Evolutionary conservation across 2,113 vertebrate species (phyloP).

Genomic region (Chaetops frenatus): DNA sequence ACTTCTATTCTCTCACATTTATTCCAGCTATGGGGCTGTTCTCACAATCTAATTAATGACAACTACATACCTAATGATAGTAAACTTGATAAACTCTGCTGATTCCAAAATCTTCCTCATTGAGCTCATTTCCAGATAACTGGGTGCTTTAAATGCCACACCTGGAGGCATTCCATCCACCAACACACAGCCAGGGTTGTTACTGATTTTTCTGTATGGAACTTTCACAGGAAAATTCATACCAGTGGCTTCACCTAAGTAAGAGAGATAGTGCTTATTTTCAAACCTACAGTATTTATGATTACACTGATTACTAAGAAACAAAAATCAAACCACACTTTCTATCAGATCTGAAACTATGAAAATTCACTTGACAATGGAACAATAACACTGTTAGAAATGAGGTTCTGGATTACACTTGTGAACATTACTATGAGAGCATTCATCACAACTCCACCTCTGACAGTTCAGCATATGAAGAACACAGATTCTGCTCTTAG

Average conservation of each 20-base stretch:
- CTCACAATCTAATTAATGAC: neutral
- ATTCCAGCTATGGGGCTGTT: neutral
- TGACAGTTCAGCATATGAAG: neutral
- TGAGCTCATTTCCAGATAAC: conserved; percentile 77
- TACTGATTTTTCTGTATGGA: conserved; percentile 78
- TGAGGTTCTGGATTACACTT: neutral
- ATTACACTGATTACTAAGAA: neutral
- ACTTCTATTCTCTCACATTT: neutral
- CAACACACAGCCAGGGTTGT: conserved; percentile 77
- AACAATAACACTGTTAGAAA: neutral
- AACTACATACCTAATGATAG: conserved; percentile 67
- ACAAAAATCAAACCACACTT: neutral
- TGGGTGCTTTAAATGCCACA: conserved; percentile 77
- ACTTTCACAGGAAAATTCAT: conserved; percentile 79
- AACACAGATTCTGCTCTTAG: neutral
- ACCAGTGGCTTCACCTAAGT: conserved; percentile 76
- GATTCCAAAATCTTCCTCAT: conserved; percentile 79
- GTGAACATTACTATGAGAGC: neutral
- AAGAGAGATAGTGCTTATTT: neutral
- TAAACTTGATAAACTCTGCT: conserved; percentile 76
- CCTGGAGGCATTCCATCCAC: conserved; percentile 80
- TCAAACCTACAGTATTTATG: neutral
- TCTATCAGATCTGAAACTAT: neutral
- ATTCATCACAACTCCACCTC: neutral
- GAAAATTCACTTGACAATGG: neutral